A percentile compares a stretch with the other conserved stretches of the same genome.
Conservation (phyloP, 37 sponge, comb jelly and placozoan species). For the Haliclona indistincta region DNA sequence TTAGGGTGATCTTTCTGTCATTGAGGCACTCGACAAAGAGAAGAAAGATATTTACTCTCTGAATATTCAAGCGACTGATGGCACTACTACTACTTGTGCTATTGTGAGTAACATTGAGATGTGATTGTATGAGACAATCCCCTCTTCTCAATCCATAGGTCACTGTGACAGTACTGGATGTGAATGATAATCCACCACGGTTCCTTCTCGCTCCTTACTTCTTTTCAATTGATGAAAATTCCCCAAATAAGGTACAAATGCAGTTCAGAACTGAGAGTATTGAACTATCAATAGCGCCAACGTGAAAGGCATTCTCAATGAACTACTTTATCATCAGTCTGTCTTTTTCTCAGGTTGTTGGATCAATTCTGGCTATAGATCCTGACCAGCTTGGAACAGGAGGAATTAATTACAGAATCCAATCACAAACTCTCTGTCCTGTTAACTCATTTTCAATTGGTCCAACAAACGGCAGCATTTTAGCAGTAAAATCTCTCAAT, state of each 20-base stretch:
- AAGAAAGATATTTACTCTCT: slow-evolving; percentile 3
- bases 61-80: slow-evolving; percentile 3
- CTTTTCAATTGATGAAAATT: not conserved
- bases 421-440: not conserved
- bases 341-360: not conserved
- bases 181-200: not conserved
- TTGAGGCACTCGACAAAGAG: slow-evolving; percentile 41
- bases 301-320: not conserved
- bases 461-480: not conserved
- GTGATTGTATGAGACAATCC: not conserved
- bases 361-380: not conserved
- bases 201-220: slow-evolving; percentile 14
- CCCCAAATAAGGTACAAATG: not conserved
- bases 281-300: not conserved
- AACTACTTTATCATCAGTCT: not conserved
- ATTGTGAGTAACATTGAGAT: not conserved
- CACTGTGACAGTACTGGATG: slow-evolving; percentile 6
- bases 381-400: not conserved
- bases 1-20: slow-evolving; percentile 23
- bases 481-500: not conserved
- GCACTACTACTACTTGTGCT: not conserved
- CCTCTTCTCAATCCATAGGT: not conserved
- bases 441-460: not conserved
- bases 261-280: not conserved
- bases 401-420: not conserved